Conservation (phyloP, 2,888 invertebrate genomes). For the Netelia fuscicornis region DNA sequence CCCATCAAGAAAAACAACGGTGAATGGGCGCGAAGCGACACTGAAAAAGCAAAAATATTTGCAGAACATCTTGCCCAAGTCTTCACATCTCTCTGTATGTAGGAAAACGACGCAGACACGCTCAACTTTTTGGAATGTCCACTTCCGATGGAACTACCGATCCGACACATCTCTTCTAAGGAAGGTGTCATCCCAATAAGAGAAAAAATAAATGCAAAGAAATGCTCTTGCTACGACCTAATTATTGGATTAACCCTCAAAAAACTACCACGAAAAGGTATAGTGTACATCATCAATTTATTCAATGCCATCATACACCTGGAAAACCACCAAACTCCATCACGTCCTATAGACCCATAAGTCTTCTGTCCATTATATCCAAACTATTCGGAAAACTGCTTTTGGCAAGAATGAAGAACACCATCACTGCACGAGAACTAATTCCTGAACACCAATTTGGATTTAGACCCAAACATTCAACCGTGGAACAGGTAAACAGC, state of each 20-base stretch:
- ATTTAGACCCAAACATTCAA: constrained; percentile 1
- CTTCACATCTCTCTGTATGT: constrained; percentile 68
- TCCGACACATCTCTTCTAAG: background rate
- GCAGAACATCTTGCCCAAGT: constrained; percentile 80
- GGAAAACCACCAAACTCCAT: constrained; percentile 55
- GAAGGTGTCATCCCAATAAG: background rate
- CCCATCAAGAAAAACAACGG: constrained; percentile 38
- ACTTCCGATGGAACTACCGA: background rate
- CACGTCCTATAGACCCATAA: constrained; percentile 3
- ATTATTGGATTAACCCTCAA: constrained; percentile 68
- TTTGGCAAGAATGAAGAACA: background rate
- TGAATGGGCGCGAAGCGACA: constrained; percentile 48
- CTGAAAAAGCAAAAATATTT: constrained; percentile 73
- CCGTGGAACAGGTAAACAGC: constrained; percentile 67
- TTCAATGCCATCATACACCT: constrained; percentile 73
- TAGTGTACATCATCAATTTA: constrained; percentile 69
- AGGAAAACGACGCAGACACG: background rate
- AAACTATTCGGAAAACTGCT: constrained; percentile 11
- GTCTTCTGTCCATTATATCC: background rate
- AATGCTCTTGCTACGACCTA: constrained; percentile 68
- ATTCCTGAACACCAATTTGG: constrained; percentile 26
- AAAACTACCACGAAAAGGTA: constrained; percentile 70
- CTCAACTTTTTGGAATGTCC: constrained; percentile 4
- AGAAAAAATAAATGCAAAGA: constrained; percentile 46
- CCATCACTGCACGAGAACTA: background rate